Base-by-base conservation (phyloP, 2,113 vertebrate species). In the Tautogolabrus adspersus region DNA sequence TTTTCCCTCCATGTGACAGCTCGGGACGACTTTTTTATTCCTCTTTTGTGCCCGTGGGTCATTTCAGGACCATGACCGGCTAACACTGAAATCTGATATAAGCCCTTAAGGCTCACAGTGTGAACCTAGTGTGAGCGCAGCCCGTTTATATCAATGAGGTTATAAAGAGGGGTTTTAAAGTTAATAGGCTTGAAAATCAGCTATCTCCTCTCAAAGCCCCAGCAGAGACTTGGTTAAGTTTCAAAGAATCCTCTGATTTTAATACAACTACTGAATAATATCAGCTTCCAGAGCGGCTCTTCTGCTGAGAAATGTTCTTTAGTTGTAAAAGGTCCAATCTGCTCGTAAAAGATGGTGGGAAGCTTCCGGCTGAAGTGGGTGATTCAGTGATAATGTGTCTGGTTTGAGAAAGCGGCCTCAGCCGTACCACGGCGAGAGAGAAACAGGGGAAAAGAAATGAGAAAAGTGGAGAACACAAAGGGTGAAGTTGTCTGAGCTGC, bases 261-360 rank as follows among this genome's bases (percentile, higher is more conserved):
- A 30, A 37, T 0, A 37, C 42, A 19, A 54, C 42, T 3, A 8
- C 64, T 55, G 37, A 61, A 60, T 65, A 38, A 51, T 66, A 46
- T 51, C 68, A 51, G 22, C 77, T 60, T 75, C 10, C 59, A 56
- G 76, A 68, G 30, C n/a, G 12, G 46, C 64, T 63, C 22, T 12
- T 71, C 60, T 65, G 56, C 55, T 66, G 65, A 72, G 62, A 77
- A 58, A 79, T 55, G 12, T 85, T 75, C 49, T 26, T 42, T 23
- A 54, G 2, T 8, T 69, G 66, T 76, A 75, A 80, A 42, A 84
- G 76, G 65, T 63, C 8, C 52, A 73, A 52, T 77, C 70, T 74
- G 71, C 67, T 62, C 7, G 8, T 81, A 26, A 71, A 73, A 77
- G 66, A 60, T 34, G 72, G 49, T 66, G 75, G 70, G 72, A 80